Base-by-base conservation (phyloP, 1,140 invertebrate species). In the Lepidurus apus region DNA sequence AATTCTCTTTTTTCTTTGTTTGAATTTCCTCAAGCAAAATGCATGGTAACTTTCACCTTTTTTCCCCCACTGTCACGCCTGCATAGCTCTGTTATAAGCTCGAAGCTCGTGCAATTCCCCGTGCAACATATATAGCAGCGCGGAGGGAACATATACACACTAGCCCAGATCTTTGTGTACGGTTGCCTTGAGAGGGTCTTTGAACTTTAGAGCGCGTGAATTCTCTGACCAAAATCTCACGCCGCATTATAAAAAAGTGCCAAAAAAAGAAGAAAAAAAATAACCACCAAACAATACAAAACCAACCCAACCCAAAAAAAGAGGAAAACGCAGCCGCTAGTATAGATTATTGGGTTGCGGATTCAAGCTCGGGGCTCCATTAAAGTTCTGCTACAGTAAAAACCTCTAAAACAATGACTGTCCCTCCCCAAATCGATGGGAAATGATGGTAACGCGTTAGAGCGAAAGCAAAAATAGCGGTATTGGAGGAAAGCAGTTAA, bases 11-110 rank as follows among this genome's bases (percentile, higher is more conserved):
- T 42, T 74, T 74, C 45, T 44, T 79, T 44, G 42, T 44, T 24
- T 24, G 75, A 21, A 79, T 77, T 79, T 81, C 77, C 73, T 78
- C 75, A 17, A 42, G 26, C 77, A 78, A 65, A 80, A 77, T 75
- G 79, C 81, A 65, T 81, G 74, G 47, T 43, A 42, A 77, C 74
- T 47, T 79, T 78, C 44, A 45, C 21, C 73, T 78, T 79, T 74
- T 79, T 76, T 6, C 76, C 10, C n/a, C 3, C 4, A 17, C 26
- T 13, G 42, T 42, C 74, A 77, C 78, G 34, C 80, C 77, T 81
- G 34, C 26, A 65, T 9, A 9, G 53, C 13, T 21, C 8, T 21
- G 13, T 17, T 65, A 65, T 21, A 3, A 34, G 1, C 34, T 34
- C 34, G 34, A 34, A 3, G 34, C 4, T 34, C 34, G 34, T 34